Base-by-base conservation (phyloP, 1,140 invertebrate species). In the Drosophila prosaltans region DNA sequence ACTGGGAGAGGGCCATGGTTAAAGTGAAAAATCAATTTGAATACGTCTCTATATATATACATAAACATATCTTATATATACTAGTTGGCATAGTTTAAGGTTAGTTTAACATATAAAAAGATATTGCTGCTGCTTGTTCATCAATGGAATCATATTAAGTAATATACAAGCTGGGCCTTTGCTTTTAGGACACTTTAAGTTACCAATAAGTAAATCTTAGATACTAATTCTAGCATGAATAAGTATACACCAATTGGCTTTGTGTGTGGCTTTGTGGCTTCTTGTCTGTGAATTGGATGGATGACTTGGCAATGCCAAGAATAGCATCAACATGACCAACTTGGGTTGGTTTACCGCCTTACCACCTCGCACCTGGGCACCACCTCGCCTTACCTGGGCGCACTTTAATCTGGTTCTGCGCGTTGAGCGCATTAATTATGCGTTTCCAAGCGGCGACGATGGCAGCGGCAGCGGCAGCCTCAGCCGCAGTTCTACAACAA, bases 371-470 rank as follows among this genome's bases (percentile, higher is more conserved):
- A 45, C 10, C 24, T 40, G 60, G 60, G 21, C 41, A 26, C 26
- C 62, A 39, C 39, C 39, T 41, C n/a, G 36, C 59, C 36, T 36
- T 51, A 32, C 2, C 39, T 30, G 55, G 68, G 64, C 70, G 83
- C 69, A 80, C 76, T 78, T 80, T 88, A 89, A 88, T 88, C 83
- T 88, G 78, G 84, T 89, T 89, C 84, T 89, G 84, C 84, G 84
- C 84, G 76, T 71, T 89, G 84, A 89, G 84, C 84, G 84, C 84
- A 89, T 89, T 89, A 89, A 89, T 89, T 89, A 89, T 89, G 85
- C 84, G 84, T 89, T 89, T 81, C 81, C 72, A 88, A 78, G 76
- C 83, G 80, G 6, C 55, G 32, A 21, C 21, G 45, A 24, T 76
- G 78, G 16, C 57, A 30, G 28, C 57, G n/a, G 54, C 54, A n/a